phyloP scores from a whole-genome alignment of 2,113 vertebrate genomes.

The Larimichthys crocea region DNA sequence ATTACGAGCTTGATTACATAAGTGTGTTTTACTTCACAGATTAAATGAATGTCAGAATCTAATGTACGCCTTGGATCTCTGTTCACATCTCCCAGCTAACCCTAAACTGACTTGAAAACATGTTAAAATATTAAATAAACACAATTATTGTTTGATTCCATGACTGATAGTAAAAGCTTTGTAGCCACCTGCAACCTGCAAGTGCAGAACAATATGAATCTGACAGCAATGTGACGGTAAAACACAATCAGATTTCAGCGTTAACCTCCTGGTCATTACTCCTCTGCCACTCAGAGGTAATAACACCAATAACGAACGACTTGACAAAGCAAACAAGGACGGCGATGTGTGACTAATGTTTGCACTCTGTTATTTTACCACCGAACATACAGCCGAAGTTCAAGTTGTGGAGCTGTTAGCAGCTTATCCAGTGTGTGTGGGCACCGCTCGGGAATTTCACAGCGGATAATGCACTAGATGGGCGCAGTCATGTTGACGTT shows the following conservation, averaged over 20 bases:
- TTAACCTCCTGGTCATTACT: constrained; percentile 45
- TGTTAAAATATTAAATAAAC: too few species aligned
- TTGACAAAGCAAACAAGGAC: constrained; percentile 19
- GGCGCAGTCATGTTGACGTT: constrained; percentile 32
- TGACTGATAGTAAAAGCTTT: too few species aligned
- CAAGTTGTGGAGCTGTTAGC: constrained; percentile 32
- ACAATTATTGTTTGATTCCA: too few species aligned
- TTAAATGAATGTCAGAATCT: too few species aligned
- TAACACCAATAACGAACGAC: constrained; percentile 24
- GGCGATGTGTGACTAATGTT: constrained; percentile 25
- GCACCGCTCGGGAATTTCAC: constrained; percentile 9
- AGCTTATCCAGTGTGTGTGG: constrained; percentile 3
- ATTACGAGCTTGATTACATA: too few species aligned
- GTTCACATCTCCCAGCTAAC: too few species aligned
- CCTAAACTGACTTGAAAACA: too few species aligned
- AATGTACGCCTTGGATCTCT: too few species aligned
- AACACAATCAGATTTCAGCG: constrained; percentile 41
- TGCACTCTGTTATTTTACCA: constrained; percentile 32
- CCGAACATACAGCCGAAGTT: constrained; percentile 6
- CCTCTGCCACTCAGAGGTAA: constrained; percentile 38
- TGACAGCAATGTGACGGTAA: constrained; percentile 39
- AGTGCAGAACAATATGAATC: constrained; percentile 39
- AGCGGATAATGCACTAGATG: constrained; percentile 30
- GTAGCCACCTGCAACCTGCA: neutral
- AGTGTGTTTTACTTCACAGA: too few species aligned